Percentiles rank a stretch among this genome's conserved stretches.
phyloP scores from a whole-genome alignment of 1,140 invertebrate genomes.

The Euura lappo region DNA sequence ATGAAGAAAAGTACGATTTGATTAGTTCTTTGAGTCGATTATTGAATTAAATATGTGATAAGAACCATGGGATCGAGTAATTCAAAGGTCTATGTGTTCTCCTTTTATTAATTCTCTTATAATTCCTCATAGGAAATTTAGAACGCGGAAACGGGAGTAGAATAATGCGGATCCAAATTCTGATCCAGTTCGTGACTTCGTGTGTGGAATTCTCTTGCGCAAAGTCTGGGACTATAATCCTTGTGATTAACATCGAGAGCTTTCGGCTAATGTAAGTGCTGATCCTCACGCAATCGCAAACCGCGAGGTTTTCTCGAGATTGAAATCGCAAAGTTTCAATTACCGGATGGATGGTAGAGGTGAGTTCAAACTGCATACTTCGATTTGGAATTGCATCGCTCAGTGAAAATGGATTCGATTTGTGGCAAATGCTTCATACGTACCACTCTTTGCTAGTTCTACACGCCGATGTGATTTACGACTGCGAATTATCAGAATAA shows the following conservation, averaged over 20 bases:
- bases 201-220: conserved; percentile 21
- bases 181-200: background rate
- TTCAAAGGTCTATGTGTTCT: too few species aligned
- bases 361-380: too few species aligned
- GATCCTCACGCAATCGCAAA: conserved; percentile 45
- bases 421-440: too few species aligned
- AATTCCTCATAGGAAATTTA: too few species aligned
- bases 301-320: conserved; percentile 24
- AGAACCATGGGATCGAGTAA: too few species aligned
- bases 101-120: too few species aligned
- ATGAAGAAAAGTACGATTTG: too few species aligned
- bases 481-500: background rate
- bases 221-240: conserved; percentile 31
- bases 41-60: too few species aligned
- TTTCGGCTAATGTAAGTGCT: conserved; percentile 46
- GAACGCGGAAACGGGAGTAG: background rate
- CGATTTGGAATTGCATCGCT: conserved; percentile 29
- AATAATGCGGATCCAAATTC: background rate
- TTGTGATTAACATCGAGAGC: conserved; percentile 46
- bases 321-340: conserved; percentile 34
- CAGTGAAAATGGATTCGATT: too few species aligned
- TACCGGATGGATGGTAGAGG: background rate
- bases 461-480: too few species aligned
- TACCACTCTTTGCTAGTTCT: too few species aligned
- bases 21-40: too few species aligned